These are phyloP conservation scores for Vireo altiloquus DNA, from an alignment of 2,113 vertebrate species.

Conservation along the genomic window DNA sequence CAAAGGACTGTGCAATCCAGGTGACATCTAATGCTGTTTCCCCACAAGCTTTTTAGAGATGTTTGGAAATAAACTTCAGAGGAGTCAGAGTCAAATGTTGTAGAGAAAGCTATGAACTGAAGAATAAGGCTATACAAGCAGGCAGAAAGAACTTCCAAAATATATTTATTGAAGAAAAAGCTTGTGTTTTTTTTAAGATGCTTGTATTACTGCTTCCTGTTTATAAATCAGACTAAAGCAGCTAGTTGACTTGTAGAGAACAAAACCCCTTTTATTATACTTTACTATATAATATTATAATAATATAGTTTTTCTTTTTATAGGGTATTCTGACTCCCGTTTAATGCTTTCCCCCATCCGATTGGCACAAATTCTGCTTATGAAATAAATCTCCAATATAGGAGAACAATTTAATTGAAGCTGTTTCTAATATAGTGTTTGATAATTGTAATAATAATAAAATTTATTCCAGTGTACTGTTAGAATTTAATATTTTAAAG, in stretches of 20 bases:
- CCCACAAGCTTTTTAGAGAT: neutral
- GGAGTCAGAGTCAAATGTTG: neutral
- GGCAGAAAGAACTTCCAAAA: neutral
- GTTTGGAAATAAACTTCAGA: neutral
- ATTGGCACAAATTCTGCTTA: neutral
- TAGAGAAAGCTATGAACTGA: neutral
- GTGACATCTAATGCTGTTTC: neutral
- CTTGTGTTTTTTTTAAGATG: neutral
- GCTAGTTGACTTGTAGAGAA: neutral
- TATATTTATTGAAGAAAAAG: neutral
- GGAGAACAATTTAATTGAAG: neutral
- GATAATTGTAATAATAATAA: neutral
- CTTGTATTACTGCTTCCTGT: neutral
- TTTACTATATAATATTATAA: neutral
- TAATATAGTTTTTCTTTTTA: neutral
- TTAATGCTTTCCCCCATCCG: neutral
- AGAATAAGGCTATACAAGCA: neutral
- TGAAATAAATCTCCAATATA: neutral
- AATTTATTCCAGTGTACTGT: neutral
- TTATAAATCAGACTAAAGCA: neutral
- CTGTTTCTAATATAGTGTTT: neutral
- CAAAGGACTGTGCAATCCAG: neutral
- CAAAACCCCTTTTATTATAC: neutral
- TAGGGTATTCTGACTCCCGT: neutral
- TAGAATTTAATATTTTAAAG: neutral